Evolutionary conservation across 64 coral and sea anemone genomes (phyloP).

Genomic region (Cladopsammia gracilis): DNA sequence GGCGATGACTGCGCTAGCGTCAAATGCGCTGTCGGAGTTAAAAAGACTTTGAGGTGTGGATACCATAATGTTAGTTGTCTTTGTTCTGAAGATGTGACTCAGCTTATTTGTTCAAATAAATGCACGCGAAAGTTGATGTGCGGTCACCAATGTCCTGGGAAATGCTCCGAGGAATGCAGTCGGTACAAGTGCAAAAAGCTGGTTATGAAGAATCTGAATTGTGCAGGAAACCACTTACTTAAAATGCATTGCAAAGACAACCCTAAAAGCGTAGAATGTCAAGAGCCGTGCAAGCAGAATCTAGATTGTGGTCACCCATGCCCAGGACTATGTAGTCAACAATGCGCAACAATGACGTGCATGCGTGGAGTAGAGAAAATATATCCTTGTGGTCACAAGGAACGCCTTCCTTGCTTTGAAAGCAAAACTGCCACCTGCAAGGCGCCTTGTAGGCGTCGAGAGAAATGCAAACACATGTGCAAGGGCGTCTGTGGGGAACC

Average conservation of each 20-base stretch:
- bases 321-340: slow-evolving; percentile 40
- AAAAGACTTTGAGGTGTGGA: slow-evolving; percentile 1
- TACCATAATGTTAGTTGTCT: neutral
- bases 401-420: neutral
- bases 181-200: slow-evolving; percentile 29
- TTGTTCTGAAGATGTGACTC: slow-evolving; percentile 28
- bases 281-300: slow-evolving; percentile 4
- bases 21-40: slow-evolving; percentile 4
- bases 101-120: neutral
- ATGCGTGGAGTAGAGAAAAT: slow-evolving; percentile 40
- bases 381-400: slow-evolving; percentile 46
- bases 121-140: neutral
- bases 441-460: neutral
- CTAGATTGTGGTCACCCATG: slow-evolving; percentile 62
- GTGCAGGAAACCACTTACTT: slow-evolving; percentile 1
- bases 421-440: neutral
- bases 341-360: slow-evolving; percentile 14
- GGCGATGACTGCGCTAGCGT: neutral
- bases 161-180: slow-evolving; percentile 24
- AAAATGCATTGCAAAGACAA: slow-evolving; percentile 14
- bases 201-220: neutral
- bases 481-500: slow-evolving; percentile 24
- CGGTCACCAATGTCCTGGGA: slow-evolving; percentile 25
- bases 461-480: slow-evolving; percentile 37
- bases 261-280: slow-evolving; percentile 10